Conservation (phyloP, 2,113 vertebrate species). For the Nerophis lumbriciformis region DNA sequence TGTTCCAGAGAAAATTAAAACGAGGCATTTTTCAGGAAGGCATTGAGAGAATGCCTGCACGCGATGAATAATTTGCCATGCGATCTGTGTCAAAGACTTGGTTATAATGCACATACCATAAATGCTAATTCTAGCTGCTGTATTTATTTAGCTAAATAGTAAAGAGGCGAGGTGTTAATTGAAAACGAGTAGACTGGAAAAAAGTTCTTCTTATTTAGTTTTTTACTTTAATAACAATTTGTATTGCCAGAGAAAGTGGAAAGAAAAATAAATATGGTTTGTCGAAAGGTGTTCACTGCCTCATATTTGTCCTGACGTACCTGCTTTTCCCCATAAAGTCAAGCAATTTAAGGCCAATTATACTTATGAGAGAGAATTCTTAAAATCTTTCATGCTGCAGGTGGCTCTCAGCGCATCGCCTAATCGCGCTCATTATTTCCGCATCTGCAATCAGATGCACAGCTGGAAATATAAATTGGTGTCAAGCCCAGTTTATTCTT, state of each 20-base stretch:
- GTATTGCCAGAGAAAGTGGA: not conserved
- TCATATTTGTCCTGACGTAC: not conserved
- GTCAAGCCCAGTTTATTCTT: slow-evolving; percentile 32
- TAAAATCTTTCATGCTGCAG: slow-evolving; percentile 24
- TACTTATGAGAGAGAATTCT: slow-evolving; percentile 12
- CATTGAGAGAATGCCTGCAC: not conserved
- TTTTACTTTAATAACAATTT: not conserved
- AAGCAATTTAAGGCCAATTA: slow-evolving; percentile 1
- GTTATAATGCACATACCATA: no score
- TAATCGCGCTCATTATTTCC: slow-evolving; percentile 50
- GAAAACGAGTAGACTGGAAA: not conserved
- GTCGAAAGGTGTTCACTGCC: no score
- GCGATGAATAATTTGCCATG: no score
- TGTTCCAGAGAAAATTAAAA: not conserved
- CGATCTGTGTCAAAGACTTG: no score
- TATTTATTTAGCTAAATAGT: no score
- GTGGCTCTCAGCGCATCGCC: slow-evolving; percentile 39
- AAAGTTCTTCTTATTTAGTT: no score
- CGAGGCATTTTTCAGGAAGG: not conserved
- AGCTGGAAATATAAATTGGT: slow-evolving; percentile 41
- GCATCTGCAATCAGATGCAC: slow-evolving; percentile 54
- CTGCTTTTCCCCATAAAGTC: not conserved
- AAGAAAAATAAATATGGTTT: no score
- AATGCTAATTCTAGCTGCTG: no score
- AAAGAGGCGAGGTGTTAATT: not conserved